Conservation (phyloP, 2,113 vertebrate species). For the Atherinomorus stipes region DNA sequence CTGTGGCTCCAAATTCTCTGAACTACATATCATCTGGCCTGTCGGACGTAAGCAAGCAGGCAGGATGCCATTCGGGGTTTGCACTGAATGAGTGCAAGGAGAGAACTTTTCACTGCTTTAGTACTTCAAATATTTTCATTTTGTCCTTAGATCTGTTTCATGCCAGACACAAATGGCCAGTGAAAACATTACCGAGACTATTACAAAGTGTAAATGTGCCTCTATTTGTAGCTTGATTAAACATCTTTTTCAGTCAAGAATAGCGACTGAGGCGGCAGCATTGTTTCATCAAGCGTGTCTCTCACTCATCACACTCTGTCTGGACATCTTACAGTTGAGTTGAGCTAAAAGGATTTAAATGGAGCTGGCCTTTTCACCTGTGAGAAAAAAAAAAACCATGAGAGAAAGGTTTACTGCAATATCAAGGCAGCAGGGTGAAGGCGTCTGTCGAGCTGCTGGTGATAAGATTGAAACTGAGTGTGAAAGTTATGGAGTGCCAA, state of each 20-base stretch:
- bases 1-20: slow-evolving; percentile 1
- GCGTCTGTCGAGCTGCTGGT: slow-evolving; percentile 54
- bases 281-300: slow-evolving; percentile 45
- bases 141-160: slow-evolving; percentile 2
- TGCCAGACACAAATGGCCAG: slow-evolving; percentile 57
- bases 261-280: slow-evolving; percentile 31
- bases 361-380: slow-evolving; percentile 62
- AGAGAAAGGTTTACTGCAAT: slow-evolving; percentile 36
- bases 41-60: slow-evolving; percentile 2
- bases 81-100: background rate
- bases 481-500: slow-evolving; percentile 65
- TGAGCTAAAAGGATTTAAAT: slow-evolving; percentile 65
- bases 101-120: slow-evolving; percentile 14
- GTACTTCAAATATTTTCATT: slow-evolving; percentile 36
- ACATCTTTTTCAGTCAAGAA: slow-evolving; percentile 48
- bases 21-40: background rate
- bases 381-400: slow-evolving; percentile 19
- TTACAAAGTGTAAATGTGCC: slow-evolving; percentile 40
- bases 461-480: slow-evolving; percentile 64
- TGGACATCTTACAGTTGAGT: slow-evolving; percentile 58
- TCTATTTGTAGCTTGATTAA: slow-evolving; percentile 60
- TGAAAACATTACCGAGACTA: slow-evolving; percentile 64
- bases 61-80: background rate
- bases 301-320: slow-evolving; percentile 69
- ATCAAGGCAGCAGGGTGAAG: slow-evolving; percentile 37